phyloP scores from a whole-genome alignment of 1,140 invertebrate genomes.

The Drosophila dunni region DNA sequence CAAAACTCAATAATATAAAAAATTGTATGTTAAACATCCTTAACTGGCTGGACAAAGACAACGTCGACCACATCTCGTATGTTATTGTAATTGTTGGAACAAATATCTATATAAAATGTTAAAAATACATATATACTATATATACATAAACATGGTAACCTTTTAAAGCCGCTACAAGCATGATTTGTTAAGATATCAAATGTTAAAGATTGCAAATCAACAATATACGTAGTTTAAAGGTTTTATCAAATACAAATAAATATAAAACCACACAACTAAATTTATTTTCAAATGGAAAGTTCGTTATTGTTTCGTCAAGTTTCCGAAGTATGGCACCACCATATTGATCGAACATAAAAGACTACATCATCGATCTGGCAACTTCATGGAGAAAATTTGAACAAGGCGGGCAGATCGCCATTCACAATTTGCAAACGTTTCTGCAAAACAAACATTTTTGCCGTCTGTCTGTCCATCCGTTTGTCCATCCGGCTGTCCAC shows the following conservation, averaged over 20 bases:
- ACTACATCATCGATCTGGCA: constrained; percentile 7
- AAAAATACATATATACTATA: constrained; percentile 22
- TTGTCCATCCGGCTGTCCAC: no score
- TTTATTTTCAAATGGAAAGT: background rate
- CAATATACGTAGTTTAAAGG: constrained; percentile 1
- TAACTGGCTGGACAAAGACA: constrained; percentile 8
- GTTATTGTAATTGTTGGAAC: constrained; percentile 40
- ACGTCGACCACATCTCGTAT: background rate
- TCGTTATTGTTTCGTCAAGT: background rate
- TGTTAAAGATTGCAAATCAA: constrained; percentile 28
- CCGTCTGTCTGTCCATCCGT: no score
- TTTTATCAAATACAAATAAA: constrained; percentile 20
- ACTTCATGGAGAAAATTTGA: background rate
- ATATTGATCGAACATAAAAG: background rate
- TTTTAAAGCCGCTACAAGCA: background rate
- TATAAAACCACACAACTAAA: background rate
- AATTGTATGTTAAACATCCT: constrained; percentile 1
- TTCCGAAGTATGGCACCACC: background rate
- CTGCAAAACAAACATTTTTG: no score
- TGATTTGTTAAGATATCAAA: constrained; percentile 31
- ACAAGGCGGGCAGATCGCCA: background rate
- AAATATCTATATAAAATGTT: constrained; percentile 37
- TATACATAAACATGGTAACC: constrained; percentile 3
- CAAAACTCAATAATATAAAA: constrained; percentile 9
- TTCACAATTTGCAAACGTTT: constrained; percentile 2